These are phyloP conservation scores for Phyllostomus hastatus DNA, from an alignment of 2,113 vertebrate genomes.

Conservation along the genomic window DNA sequence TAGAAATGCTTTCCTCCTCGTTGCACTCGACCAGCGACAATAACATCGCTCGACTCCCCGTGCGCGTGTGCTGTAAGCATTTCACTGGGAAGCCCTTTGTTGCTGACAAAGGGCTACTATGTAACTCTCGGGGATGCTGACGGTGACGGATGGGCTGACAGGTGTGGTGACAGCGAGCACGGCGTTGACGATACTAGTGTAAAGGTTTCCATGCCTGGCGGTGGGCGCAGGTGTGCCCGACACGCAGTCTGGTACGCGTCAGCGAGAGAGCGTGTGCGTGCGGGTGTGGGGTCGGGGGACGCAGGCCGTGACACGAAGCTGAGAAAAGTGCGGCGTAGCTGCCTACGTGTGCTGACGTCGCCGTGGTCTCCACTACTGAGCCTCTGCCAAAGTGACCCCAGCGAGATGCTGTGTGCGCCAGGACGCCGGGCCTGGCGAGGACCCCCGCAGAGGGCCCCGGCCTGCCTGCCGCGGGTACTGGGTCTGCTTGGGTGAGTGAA, in stretches of 20 bases:
- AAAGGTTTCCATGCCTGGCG: background rate
- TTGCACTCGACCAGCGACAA: background rate
- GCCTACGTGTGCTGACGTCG: too few relatives aligned
- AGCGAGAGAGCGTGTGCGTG: background rate
- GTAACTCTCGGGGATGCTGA: background rate
- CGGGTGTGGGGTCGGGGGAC: fast-evolving
- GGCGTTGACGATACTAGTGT: too few relatives aligned
- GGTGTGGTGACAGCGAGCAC: background rate
- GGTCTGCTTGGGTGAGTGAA: background rate
- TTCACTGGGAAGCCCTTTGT: background rate
- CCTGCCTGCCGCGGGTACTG: background rate
- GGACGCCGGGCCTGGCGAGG: background rate
- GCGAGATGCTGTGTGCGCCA: background rate
- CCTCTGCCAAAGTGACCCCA: background rate
- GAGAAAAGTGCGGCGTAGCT: background rate
- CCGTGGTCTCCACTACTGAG: background rate
- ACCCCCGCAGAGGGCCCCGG: background rate
- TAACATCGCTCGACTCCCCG: background rate
- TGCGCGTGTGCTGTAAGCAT: background rate
- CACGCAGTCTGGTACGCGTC: background rate
- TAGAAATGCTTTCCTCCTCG: background rate
- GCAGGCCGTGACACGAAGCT: fast-evolving
- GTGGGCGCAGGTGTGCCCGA: background rate
- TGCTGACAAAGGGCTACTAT: background rate
- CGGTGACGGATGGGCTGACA: background rate